Evolutionary conservation across 2,113 vertebrate genomes (phyloP).

Genomic region (Mystacornis crossleyi): DNA sequence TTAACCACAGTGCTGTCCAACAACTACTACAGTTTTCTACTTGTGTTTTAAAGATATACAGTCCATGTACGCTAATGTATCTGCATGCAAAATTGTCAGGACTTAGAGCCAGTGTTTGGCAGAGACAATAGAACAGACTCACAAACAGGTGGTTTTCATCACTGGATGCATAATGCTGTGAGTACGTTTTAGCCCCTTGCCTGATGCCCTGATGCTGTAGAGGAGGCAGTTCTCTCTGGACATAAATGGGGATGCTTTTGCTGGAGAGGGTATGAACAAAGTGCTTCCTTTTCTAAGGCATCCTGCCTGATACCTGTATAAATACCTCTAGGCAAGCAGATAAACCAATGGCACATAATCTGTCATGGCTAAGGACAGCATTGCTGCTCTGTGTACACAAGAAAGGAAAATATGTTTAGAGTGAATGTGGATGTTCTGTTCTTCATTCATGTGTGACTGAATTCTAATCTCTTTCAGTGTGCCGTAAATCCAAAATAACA

Average conservation of each 20-base stretch:
- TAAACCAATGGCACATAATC: neutral
- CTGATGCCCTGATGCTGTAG: neutral
- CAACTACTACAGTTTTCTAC: neutral
- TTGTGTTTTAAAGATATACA: neutral
- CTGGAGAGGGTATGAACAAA: neutral
- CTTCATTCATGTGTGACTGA: slow-evolving; percentile 34
- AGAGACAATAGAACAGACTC: slow-evolving; percentile 10
- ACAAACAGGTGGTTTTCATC: slow-evolving; percentile 50
- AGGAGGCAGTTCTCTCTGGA: neutral
- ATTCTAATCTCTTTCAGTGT: slow-evolving; percentile 39
- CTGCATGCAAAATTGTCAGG: neutral
- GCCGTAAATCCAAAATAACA: slow-evolving; percentile 12
- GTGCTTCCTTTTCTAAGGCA: neutral
- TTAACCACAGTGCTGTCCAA: neutral
- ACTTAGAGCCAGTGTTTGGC: neutral
- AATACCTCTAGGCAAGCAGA: neutral
- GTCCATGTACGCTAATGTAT: neutral
- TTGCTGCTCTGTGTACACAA: neutral
- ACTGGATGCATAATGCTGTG: slow-evolving; percentile 1
- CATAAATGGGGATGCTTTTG: neutral
- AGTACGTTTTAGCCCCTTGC: neutral
- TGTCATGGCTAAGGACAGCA: neutral
- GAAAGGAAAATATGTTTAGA: neutral
- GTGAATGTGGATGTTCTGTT: neutral
- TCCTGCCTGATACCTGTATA: neutral